Conservation (phyloP, 1,140 invertebrate species). For the Oedothorax gibbosus region DNA sequence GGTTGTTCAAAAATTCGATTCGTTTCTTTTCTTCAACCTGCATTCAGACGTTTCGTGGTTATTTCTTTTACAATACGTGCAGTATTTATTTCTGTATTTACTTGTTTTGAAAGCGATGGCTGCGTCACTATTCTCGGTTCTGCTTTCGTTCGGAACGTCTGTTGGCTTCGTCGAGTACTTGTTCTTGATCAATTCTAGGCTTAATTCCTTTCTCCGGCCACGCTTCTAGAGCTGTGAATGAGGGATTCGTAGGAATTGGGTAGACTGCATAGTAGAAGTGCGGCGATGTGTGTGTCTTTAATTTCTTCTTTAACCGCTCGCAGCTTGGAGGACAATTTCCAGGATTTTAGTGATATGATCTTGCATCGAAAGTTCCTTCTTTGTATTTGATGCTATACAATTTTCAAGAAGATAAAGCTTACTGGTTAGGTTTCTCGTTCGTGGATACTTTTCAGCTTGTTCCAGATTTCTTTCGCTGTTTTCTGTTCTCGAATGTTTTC, state of each 20-base stretch:
- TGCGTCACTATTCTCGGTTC: not conserved
- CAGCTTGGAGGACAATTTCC: not conserved
- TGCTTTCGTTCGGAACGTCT: not conserved
- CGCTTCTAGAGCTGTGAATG: constrained; percentile 11
- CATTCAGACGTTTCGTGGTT: constrained; percentile 4
- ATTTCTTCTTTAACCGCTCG: constrained; percentile 9
- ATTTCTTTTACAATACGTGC: constrained; percentile 13
- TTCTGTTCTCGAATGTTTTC: not conserved
- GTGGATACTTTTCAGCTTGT: not conserved
- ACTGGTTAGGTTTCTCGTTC: not conserved
- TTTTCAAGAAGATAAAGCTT: constrained; percentile 14
- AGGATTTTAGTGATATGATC: not conserved
- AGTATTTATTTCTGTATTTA: constrained; percentile 1
- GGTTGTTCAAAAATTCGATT: too few relatives aligned
- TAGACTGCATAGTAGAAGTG: not conserved
- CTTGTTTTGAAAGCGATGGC: not conserved
- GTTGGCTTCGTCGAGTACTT: constrained; percentile 11
- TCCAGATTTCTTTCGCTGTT: constrained; percentile 26
- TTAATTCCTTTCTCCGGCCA: not conserved
- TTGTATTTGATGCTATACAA: not conserved
- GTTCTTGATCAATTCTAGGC: too few relatives aligned
- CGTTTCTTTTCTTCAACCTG: not conserved
- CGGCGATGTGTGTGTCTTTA: not conserved
- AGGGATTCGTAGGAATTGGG: not conserved
- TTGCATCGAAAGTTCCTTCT: constrained; percentile 10